These are phyloP conservation scores for Sesia apiformis DNA, from an alignment of 2,888 invertebrate species.

Conservation along the genomic window DNA sequence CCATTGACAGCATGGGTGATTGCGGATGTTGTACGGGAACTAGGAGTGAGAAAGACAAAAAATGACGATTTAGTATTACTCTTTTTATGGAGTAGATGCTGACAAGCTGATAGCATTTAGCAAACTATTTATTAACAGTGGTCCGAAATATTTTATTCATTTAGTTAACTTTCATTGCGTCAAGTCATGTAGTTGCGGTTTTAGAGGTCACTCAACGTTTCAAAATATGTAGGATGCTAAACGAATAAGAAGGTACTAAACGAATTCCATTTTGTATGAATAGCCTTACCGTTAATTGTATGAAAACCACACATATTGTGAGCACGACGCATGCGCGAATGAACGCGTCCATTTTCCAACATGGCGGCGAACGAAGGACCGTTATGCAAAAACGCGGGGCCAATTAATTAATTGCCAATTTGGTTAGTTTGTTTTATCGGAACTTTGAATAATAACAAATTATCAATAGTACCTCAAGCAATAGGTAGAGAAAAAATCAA, in stretches of 20 bases:
- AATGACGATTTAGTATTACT: background rate
- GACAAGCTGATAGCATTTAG: too few species aligned
- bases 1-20: slow-evolving; percentile 57
- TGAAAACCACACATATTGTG: slow-evolving; percentile 37
- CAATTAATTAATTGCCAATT: slow-evolving; percentile 42
- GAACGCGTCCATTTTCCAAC: slow-evolving; percentile 52
- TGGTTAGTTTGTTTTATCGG: background rate
- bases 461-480: too few species aligned
- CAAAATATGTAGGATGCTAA: background rate
- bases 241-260: background rate
- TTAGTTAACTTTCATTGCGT: too few species aligned
- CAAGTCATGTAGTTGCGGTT: too few species aligned
- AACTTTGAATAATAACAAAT: too few species aligned
- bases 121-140: too few species aligned
- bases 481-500: too few species aligned
- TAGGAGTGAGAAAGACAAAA: slow-evolving; percentile 10
- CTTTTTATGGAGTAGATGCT: too few species aligned
- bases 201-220: too few species aligned
- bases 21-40: slow-evolving; percentile 50
- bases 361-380: slow-evolving; percentile 35
- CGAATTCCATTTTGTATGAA: too few species aligned
- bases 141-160: too few species aligned
- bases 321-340: slow-evolving; percentile 50
- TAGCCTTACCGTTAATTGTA: slow-evolving; percentile 42
- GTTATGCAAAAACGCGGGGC: slow-evolving; percentile 10